Base-by-base conservation (phyloP, 2,797 vertebrate species). In the Halcyon chelicuti region DNA sequence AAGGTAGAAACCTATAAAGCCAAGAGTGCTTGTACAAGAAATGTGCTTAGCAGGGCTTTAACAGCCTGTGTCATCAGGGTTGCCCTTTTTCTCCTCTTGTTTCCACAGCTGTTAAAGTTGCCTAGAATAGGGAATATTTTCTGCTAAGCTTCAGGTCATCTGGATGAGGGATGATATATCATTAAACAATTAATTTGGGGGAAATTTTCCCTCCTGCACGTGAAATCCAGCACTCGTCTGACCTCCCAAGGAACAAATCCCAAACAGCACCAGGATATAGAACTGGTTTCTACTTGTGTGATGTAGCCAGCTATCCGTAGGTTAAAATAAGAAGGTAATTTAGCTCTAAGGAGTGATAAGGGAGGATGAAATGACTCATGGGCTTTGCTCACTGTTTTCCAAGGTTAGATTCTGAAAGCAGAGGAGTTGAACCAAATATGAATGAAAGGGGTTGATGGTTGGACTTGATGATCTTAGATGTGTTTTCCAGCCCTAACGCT, bases 201-300 rank as follows among this genome's bases (percentile, higher is more conserved):
- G 40, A 51, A 42, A 26, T 5, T 39, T 52, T 44, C 2, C 2
- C 5, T 76, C n/a, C 25, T 37, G 18, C 9, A 40, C 37, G 12
- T 65, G 42, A 61, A 74, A 73, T 66, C 20, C 22, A 77, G 31
- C 16, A 22, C 28, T 5, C 5, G 7, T 47, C 49, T 78, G 5
- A 23, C 14, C 35, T 78, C 35, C 14, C 14, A 12, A 62, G 63
- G 49, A 79, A 29, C 8, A n/a, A 70, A 73, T 14, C 42, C 60
- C 13, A 23, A 28, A 22, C 11, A 40, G 17, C 35, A 66, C 9
- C 9, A 35, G 29, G 0, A 0, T 5, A 3, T 7, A n/a, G 49
- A 72, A 33, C 8, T 60, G 35, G 3, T 33, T 78, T 40, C 51
- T 78, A 8, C 5, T 70, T 20, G 14, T 35, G 15, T 31, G 23